These are phyloP conservation scores for Acleris holmiana DNA, from an alignment of 2,888 invertebrate genomes.

Conservation along the genomic window DNA sequence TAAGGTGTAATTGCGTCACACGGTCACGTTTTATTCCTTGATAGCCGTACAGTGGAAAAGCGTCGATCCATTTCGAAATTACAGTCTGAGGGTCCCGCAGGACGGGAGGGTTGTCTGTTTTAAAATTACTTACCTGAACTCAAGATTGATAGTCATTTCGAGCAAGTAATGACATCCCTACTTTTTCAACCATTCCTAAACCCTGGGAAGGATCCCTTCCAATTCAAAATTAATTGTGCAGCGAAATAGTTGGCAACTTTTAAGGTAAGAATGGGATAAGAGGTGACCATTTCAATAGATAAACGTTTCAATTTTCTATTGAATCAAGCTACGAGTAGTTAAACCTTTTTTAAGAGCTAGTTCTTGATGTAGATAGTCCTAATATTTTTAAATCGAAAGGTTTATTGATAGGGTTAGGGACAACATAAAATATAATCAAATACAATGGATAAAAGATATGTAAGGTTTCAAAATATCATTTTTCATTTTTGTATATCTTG, in stretches of 20 bases:
- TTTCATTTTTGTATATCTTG: too few relatives aligned
- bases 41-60: constrained; percentile 42
- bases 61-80: constrained; percentile 48
- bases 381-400: too few relatives aligned
- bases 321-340: neutral
- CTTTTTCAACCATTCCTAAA: neutral
- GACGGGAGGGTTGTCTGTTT: constrained; percentile 40
- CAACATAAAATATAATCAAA: too few relatives aligned
- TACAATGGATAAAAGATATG: too few relatives aligned
- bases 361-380: too few relatives aligned
- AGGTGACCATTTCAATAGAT: constrained; percentile 10
- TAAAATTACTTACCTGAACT: constrained; percentile 32
- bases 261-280: constrained; percentile 11
- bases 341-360: neutral
- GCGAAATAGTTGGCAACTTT: constrained; percentile 15
- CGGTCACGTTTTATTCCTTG: constrained; percentile 31
- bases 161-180: neutral
- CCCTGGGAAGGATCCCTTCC: neutral
- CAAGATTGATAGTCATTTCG: constrained; percentile 18
- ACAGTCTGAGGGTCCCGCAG: constrained; percentile 41
- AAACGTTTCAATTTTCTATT: neutral
- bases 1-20: constrained; percentile 42
- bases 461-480: too few relatives aligned
- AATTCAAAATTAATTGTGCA: constrained; percentile 11
- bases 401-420: too few relatives aligned